A percentile compares a stretch with the other conserved stretches of the same genome.
Evolutionary conservation across 92 coral and sea anemone genomes (phyloP).

Genomic region (Umimayanthus chanpuru): DNA sequence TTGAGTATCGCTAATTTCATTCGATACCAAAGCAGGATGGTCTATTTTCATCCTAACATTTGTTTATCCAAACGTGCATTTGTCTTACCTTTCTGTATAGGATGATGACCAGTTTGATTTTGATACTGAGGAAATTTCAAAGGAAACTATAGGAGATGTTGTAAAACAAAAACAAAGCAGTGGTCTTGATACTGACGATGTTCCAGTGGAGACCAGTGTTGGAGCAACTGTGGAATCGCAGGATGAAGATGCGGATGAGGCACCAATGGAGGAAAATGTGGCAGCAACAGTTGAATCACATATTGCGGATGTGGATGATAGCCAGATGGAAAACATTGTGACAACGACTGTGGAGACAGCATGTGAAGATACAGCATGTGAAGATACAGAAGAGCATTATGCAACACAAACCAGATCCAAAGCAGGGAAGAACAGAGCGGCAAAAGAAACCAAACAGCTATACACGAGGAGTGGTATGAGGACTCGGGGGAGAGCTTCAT

Average conservation of each 20-base stretch:
- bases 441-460: not conserved
- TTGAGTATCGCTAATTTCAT: not conserved
- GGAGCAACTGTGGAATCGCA: not conserved
- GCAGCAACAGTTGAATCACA: not conserved
- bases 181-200: not conserved
- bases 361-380: not conserved
- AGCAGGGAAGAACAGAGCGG: not conserved
- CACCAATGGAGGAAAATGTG: not conserved
- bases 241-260: not conserved
- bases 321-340: not conserved
- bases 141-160: not conserved
- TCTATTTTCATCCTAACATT: not conserved
- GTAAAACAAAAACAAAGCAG: constrained; percentile 3
- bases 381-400: not conserved
- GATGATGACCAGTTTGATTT: constrained; percentile 15
- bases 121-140: not conserved
- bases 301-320: not conserved
- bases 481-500: not conserved
- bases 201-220: not conserved
- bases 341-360: not conserved
- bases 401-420: not conserved
- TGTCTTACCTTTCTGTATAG: not conserved
- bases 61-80: not conserved
- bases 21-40: not conserved
- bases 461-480: not conserved